These are phyloP conservation scores for Cossypha dichroa DNA, from an alignment of 2,797 vertebrate species.

Conservation along the genomic window DNA sequence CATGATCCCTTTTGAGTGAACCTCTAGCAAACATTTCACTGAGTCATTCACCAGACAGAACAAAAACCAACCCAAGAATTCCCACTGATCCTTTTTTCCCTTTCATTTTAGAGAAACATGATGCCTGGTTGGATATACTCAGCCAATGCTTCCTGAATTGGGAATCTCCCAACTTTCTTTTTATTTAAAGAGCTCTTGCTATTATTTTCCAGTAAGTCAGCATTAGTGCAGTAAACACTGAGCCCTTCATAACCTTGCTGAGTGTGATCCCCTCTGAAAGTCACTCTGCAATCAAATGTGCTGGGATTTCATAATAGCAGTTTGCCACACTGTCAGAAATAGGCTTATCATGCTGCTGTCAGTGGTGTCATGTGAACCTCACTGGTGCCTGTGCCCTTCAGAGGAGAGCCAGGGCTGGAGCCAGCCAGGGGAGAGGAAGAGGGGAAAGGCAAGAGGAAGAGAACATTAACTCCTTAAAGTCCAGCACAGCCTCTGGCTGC, in stretches of 20 bases:
- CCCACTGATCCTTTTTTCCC: background rate
- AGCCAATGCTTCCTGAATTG: background rate
- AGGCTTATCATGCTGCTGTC: slow-evolving; percentile 47
- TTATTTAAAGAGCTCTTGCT: slow-evolving; percentile 36
- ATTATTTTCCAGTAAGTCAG: slow-evolving; percentile 30
- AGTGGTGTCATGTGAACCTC: slow-evolving; percentile 43
- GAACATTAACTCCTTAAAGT: background rate
- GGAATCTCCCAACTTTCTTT: slow-evolving; percentile 32
- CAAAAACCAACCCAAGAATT: background rate
- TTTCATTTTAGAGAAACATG: background rate
- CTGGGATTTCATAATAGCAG: slow-evolving; percentile 62
- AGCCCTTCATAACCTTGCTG: slow-evolving; percentile 39
- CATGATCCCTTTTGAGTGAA: background rate
- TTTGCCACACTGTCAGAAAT: slow-evolving; percentile 67
- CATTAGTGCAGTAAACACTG: background rate
- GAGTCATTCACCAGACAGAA: background rate
- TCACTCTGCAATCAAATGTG: slow-evolving; percentile 57
- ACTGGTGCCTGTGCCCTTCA: slow-evolving; percentile 42
- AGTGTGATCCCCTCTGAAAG: slow-evolving; percentile 50
- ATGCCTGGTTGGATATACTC: background rate
- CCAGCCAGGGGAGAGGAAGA: background rate
- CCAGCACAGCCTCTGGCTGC: background rate
- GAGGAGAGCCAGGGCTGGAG: background rate
- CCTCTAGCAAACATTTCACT: background rate
- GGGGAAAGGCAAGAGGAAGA: background rate